These are phyloP conservation scores for Chlorops oryzae DNA, from an alignment of 1,140 invertebrate genomes.

Conservation along the genomic window DNA sequence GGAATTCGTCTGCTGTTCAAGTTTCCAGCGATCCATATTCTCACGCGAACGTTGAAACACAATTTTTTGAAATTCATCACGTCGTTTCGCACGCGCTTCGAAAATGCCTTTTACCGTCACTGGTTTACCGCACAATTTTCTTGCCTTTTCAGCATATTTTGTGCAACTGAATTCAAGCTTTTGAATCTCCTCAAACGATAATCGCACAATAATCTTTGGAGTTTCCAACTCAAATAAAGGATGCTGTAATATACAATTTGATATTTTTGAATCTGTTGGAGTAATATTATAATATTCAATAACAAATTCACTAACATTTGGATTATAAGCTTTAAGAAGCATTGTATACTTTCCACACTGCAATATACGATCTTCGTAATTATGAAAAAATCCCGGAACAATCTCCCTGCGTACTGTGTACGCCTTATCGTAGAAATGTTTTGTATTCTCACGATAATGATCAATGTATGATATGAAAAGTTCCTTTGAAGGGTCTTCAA, in stretches of 20 bases:
- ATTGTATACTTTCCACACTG: conserved; percentile 44
- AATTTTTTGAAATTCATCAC: conserved; percentile 19
- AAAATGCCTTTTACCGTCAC: conserved; percentile 16
- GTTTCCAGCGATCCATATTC: conserved; percentile 27
- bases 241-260: conserved; percentile 24
- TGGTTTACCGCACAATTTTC: conserved; percentile 10
- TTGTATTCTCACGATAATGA: conserved; percentile 26
- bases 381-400: conserved; percentile 33
- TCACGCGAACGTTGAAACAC: conserved; percentile 21
- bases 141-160: conserved; percentile 13
- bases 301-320: conserved; percentile 21
- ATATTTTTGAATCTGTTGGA: neutral
- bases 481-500: conserved; percentile 37
- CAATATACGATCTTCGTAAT: conserved; percentile 33
- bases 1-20: conserved; percentile 11
- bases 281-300: neutral
- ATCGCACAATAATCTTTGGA: conserved; percentile 29
- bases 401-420: conserved; percentile 23
- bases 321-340: conserved; percentile 32
- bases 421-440: conserved; percentile 40
- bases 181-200: conserved; percentile 27
- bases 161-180: conserved; percentile 14
- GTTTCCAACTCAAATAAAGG: conserved; percentile 25
- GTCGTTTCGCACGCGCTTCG: conserved; percentile 18
- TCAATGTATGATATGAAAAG: conserved; percentile 29